Evolutionary conservation across 2,888 invertebrate genomes (phyloP), one percentile per base, ranked within the genome.

Genomic region (Xestobium rufovillosum): DNA sequence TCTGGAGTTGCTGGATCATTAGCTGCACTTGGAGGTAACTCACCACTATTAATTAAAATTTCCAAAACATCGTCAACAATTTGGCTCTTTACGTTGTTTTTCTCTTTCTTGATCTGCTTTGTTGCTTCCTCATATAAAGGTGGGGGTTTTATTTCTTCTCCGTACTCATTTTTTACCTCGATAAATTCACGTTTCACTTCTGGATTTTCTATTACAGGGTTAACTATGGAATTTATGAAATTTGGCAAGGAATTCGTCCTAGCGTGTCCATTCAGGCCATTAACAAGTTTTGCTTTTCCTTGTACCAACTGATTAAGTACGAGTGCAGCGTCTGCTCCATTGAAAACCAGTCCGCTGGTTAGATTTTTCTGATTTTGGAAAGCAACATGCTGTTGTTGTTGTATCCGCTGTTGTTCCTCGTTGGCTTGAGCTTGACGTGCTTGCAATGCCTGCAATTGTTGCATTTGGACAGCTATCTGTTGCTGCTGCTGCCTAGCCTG

Each of bases 21-120:
- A 1, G 87, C 90, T 0, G 89, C 89, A 51, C 89, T 89, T 4
- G 90, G 81, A 1, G 92, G 89, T 38, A 94, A 65, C 58, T 94
- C 94, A 8, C 94, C 94, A 60, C 89, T 90, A 57, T 91, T 85
- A 28, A 94, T 91, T 9, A 95, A 74, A 49, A 95, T 91, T 60
- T 95, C 92, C 36, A 95, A 68, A 1, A 95, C 91, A 63, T 95
- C 94, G 57, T 90, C 89, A 55, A 91, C 84, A 36, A 83, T 83
- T 60, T 88, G 84, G 55, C 85, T 85, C 59, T 82, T 79, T 15
- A 73, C 59, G 57, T 55, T 59, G 38, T 51, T 63, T 44, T 65
- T 64, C 15, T 49, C 50, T 38, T 62, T 62, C 26, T 57, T 60
- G 33, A 56, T 56, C 31, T 41, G 80, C 76, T 63, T 83, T 73